These are phyloP conservation scores for Zophobas morio DNA, from an alignment of 1,140 invertebrate genomes.

Conservation along the genomic window DNA sequence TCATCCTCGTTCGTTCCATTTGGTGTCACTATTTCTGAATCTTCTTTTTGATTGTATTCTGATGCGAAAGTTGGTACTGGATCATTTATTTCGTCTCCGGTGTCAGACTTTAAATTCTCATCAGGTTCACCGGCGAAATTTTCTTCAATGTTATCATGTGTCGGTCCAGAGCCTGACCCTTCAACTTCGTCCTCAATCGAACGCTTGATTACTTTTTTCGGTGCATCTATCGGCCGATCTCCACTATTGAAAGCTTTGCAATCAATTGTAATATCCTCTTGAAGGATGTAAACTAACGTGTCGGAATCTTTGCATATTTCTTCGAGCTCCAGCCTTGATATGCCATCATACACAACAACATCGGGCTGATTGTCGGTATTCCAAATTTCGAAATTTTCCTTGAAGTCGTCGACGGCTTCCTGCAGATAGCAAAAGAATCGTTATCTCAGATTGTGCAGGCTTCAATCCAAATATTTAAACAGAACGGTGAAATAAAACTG, in stretches of 20 bases:
- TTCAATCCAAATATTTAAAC: conserved; percentile 22
- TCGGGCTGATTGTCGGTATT: background rate
- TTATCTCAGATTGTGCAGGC: conserved; percentile 1
- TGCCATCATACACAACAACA: conserved; percentile 14
- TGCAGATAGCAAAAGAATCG: conserved; percentile 7
- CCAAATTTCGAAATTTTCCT: conserved; percentile 25
- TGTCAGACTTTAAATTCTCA: background rate
- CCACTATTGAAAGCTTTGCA: conserved; percentile 5
- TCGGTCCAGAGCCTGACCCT: conserved; percentile 25
- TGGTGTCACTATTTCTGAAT: too few species aligned
- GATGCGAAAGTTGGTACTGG: too few species aligned
- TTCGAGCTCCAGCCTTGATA: conserved; percentile 9
- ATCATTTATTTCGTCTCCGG: background rate
- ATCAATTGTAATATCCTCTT: conserved; percentile 15
- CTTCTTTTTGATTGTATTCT: too few species aligned
- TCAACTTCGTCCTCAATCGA: conserved; percentile 2
- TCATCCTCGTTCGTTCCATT: too few species aligned
- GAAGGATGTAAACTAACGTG: background rate
- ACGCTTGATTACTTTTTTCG: background rate
- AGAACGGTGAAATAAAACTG: conserved; percentile 3
- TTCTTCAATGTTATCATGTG: background rate
- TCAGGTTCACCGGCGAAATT: background rate
- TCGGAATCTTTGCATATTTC: conserved; percentile 44
- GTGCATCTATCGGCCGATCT: conserved; percentile 1
- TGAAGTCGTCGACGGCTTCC: background rate